A percentile compares a stretch with the other conserved stretches of the same genome.
Evolutionary conservation across 37 sponge, comb jelly and placozoan species (phyloP).

Genomic region (Amphimedon queenslandica): DNA sequence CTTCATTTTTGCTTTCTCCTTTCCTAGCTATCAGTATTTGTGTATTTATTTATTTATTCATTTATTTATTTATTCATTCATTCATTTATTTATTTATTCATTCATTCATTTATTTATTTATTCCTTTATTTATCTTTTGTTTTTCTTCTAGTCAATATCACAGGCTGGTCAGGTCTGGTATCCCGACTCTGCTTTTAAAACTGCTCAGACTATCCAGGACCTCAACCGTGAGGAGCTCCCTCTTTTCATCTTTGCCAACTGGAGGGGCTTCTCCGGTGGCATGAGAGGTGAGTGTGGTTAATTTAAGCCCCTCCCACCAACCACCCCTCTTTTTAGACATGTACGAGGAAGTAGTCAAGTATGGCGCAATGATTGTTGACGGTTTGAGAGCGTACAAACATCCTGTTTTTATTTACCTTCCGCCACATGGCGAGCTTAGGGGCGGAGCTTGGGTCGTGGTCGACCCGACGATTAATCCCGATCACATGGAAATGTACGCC

Average conservation of each 20-base stretch:
- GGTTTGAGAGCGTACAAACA: slow-evolving; percentile 79
- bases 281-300: slow-evolving; percentile 88
- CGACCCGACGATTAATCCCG: slow-evolving; percentile 95
- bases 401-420: slow-evolving; percentile 90
- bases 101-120: too few relatives aligned
- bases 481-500: slow-evolving; percentile 98
- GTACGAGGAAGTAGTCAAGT: slow-evolving; percentile 96
- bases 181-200: slow-evolving; percentile 99
- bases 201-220: slow-evolving; percentile 94
- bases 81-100: too few relatives aligned
- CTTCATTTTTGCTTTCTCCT: too few relatives aligned
- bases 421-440: slow-evolving; percentile 94
- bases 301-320: neutral
- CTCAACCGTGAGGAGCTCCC: slow-evolving; percentile 89
- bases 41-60: too few relatives aligned
- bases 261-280: slow-evolving; percentile 99
- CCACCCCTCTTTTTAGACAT: slow-evolving; percentile 64
- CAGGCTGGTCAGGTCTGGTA: slow-evolving; percentile 99
- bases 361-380: slow-evolving; percentile 97
- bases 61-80: too few relatives aligned
- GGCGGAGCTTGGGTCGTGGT: slow-evolving; percentile 99
- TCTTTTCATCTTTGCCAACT: slow-evolving; percentile 96
- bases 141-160: slow-evolving; percentile 44
- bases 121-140: too few relatives aligned
- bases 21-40: neutral